phyloP scores from a whole-genome alignment of 1,140 invertebrate genomes.

The Drosophila carrolli region DNA sequence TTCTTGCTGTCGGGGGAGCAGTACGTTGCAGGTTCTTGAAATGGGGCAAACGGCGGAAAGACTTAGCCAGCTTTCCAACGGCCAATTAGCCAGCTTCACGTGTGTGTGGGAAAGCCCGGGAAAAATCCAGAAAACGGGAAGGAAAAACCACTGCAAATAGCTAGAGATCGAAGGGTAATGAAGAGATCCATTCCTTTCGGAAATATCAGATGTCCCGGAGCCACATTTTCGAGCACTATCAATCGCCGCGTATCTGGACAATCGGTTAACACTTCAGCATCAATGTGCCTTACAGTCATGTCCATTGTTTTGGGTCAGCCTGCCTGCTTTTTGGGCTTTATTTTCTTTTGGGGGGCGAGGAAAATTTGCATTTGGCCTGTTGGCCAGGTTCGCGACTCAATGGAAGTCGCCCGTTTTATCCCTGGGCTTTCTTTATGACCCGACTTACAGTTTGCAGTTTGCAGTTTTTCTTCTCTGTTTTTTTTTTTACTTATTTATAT shows the following conservation, averaged over 20 bases:
- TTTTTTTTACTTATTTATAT: slow-evolving; percentile 19
- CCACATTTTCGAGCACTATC: slow-evolving; percentile 32
- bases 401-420: slow-evolving; percentile 21
- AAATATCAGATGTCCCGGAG: slow-evolving; percentile 19
- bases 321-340: not conserved
- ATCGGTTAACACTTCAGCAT: slow-evolving; percentile 48
- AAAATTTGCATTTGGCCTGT: slow-evolving; percentile 72
- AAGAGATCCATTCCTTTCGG: slow-evolving; percentile 19
- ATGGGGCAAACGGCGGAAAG: slow-evolving; percentile 52
- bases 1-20: slow-evolving; percentile 26
- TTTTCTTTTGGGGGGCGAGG: slow-evolving; percentile 6
- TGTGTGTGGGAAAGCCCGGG: slow-evolving; percentile 30
- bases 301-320: slow-evolving; percentile 55
- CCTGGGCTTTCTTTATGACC: slow-evolving; percentile 79
- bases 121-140: not conserved
- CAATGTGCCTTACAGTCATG: slow-evolving; percentile 31
- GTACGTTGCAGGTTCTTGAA: slow-evolving; percentile 64
- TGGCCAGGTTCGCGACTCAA: slow-evolving; percentile 59
- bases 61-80: slow-evolving; percentile 13
- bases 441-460: slow-evolving; percentile 44
- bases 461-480: slow-evolving; percentile 33
- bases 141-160: not conserved
- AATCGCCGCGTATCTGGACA: slow-evolving; percentile 42
- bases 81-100: slow-evolving; percentile 30
- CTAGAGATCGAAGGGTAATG: slow-evolving; percentile 30